Evolutionary conservation across 2,888 invertebrate species (phyloP).

Genomic region (Rotaria socialis): DNA sequence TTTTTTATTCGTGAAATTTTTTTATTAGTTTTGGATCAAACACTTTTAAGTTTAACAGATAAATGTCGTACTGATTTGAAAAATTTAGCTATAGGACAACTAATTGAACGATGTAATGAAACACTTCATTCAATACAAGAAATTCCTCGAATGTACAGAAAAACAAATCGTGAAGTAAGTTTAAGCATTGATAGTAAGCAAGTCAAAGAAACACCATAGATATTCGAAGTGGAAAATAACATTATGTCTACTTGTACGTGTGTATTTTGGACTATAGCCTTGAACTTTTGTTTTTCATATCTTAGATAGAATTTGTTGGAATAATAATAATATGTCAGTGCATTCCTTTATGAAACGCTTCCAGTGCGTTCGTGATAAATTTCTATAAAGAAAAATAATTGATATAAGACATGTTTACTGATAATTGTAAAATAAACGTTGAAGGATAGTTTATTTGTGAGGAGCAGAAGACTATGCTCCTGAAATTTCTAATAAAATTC

Average conservation of each 20-base stretch:
- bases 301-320: background rate
- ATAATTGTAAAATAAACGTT: too few relatives aligned
- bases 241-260: conserved; percentile 45
- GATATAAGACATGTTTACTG: too few relatives aligned
- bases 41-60: background rate
- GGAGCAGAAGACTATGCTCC: too few relatives aligned
- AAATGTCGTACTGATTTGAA: background rate
- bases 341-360: background rate
- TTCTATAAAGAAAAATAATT: background rate
- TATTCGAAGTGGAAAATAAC: too few relatives aligned
- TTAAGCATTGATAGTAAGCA: too few relatives aligned
- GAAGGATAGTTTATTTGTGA: too few relatives aligned
- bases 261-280: background rate
- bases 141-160: conserved; percentile 82
- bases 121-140: conserved; percentile 69
- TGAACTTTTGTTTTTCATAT: background rate
- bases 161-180: conserved; percentile 75
- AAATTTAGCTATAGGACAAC: background rate
- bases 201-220: conserved; percentile 51
- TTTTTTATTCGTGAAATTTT: too few relatives aligned
- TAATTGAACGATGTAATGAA: conserved; percentile 51
- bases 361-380: background rate
- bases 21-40: background rate
- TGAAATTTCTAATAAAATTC: too few relatives aligned
- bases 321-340: too few relatives aligned